These are phyloP conservation scores for Cosmorhoe ocellata DNA, from an alignment of 2,888 invertebrate species.

Conservation along the genomic window DNA sequence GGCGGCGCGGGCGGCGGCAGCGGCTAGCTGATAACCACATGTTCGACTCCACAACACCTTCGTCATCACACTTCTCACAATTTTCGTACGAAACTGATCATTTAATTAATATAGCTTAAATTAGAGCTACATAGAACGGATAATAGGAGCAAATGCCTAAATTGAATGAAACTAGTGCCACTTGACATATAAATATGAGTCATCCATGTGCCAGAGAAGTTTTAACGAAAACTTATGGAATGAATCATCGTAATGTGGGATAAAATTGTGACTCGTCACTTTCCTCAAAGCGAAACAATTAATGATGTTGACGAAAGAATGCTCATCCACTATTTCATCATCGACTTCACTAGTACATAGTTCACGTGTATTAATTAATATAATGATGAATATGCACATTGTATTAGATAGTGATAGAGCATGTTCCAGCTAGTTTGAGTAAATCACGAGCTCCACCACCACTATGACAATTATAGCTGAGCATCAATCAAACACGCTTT, in stretches of 20 bases:
- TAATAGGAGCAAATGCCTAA: background rate
- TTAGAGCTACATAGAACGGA: no score
- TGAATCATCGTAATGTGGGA: constrained; percentile 20
- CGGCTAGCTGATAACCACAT: constrained; percentile 58
- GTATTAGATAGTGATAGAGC: background rate
- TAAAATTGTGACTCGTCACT: constrained; percentile 14
- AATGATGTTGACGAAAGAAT: constrained; percentile 4
- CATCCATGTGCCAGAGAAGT: constrained; percentile 11
- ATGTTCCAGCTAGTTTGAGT: background rate
- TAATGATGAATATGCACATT: constrained; percentile 7
- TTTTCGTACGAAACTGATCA: constrained; percentile 3
- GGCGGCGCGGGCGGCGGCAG: constrained; percentile 1
- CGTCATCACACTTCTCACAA: constrained; percentile 1
- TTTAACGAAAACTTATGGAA: constrained; percentile 12
- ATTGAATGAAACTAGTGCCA: background rate
- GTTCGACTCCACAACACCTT: constrained; percentile 44
- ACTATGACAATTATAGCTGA: background rate
- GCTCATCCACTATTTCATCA: constrained; percentile 1
- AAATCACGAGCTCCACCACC: constrained; percentile 4
- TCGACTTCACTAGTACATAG: background rate
- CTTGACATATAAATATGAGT: constrained; percentile 1
- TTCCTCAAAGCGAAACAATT: constrained; percentile 11
- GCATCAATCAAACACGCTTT: no score
- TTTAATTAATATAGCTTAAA: constrained; percentile 6
- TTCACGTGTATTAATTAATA: constrained; percentile 5